Base-by-base conservation (phyloP, 2,888 invertebrate genomes). In the Abrostola triplasia region DNA sequence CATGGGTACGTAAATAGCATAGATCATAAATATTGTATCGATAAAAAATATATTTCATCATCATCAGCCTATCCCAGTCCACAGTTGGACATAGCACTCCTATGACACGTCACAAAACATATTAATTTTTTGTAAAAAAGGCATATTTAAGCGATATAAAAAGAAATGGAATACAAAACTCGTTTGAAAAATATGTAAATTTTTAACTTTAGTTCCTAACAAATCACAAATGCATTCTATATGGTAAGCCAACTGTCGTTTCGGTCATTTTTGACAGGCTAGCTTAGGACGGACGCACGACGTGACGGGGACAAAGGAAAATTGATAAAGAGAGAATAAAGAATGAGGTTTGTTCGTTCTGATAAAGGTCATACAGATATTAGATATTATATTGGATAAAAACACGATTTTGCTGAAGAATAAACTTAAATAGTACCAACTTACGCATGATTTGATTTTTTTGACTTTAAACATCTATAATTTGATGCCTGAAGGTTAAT, bases 271-370 rank as follows among this genome's bases (percentile, higher is more conserved):
- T 77, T 77, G 73, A 73, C 73, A 63, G 77, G 77, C 57, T 63
- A 48, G 69, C 73, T 68, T 77, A 73, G 74, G 73, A 49, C 24
- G 48, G 71, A 64, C 71, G 12, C 49, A 53, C 71, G 54, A 62
- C 56, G 35, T 12, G 71, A 57, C 37, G 24, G 38, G 74, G 54
- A 72, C 72, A 77, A 72, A 73, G 69, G 73, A 73, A 73, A 62
- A 62, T 73, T 73, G 78, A 67, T 77, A 68, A 60, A 77, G 62
- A 73, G 74, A 63, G 77, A 73, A 77, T 77, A 73, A 73, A 77
- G 51, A 73, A 73, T 77, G 69, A 77, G 77, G 54, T 55, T 55
- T 63, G 35, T 55, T 59, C 50, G 35, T 24, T 68, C 49, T 52
- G 59, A 48, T 55, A 59, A 67, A 67, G 36, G 35, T 58, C 68